Evolutionary conservation across 2,113 vertebrate genomes (phyloP).

Genomic region (Tragelaphus strepsiceros): DNA sequence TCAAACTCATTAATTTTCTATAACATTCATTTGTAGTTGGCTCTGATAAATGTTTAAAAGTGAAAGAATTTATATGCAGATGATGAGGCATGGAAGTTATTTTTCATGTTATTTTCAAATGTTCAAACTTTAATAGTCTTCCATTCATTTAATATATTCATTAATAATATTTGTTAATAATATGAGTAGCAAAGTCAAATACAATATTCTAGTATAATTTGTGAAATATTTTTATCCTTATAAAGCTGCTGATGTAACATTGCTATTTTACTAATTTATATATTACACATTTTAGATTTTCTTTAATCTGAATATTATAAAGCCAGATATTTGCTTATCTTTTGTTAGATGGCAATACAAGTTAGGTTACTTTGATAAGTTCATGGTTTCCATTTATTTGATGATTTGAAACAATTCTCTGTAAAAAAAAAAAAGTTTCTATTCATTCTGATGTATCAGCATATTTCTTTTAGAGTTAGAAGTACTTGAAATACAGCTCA

Average conservation of each 20-base stretch:
- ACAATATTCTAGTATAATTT: neutral
- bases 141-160: neutral
- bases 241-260: neutral
- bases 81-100: neutral
- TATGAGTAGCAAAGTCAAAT: neutral
- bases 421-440: neutral
- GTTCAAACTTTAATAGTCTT: neutral
- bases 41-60: neutral
- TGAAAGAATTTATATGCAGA: neutral
- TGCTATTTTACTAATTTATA: neutral
- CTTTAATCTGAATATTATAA: neutral
- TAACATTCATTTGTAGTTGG: neutral
- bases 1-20: neutral
- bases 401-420: constrained; percentile 13
- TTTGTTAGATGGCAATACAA: neutral
- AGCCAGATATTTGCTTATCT: neutral
- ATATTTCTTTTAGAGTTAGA: neutral
- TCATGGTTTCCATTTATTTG: neutral
- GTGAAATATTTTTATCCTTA: neutral
- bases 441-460: constrained; percentile 59
- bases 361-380: neutral
- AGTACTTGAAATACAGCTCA: constrained; percentile 55
- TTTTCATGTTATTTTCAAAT: neutral
- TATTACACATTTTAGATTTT: neutral
- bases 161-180: neutral